Percentiles rank a stretch among this genome's conserved stretches.
These are phyloP conservation scores for Stratiomys singularior DNA, from an alignment of 2,888 invertebrate species.

Conservation along the genomic window DNA sequence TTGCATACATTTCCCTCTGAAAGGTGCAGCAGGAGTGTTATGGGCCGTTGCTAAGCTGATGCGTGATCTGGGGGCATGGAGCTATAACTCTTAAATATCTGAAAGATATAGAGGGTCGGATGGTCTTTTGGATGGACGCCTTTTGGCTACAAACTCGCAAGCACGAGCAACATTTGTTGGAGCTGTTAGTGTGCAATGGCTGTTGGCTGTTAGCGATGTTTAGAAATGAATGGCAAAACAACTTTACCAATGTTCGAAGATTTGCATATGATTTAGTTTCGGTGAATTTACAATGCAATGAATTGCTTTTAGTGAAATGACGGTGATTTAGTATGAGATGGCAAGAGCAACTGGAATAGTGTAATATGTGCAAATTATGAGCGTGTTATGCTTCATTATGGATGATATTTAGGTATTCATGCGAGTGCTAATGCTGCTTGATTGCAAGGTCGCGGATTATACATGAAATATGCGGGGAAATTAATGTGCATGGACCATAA, in stretches of 20 bases:
- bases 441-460: neutral
- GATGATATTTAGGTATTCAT: conserved; percentile 25
- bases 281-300: conserved; percentile 30
- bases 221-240: conserved; percentile 31
- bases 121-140: conserved; percentile 18
- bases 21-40: conserved; percentile 3
- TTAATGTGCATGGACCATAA: too few relatives aligned
- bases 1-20: conserved; percentile 30
- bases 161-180: neutral
- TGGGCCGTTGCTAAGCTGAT: neutral
- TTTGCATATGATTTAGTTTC: conserved; percentile 42
- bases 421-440: neutral
- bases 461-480: too few relatives aligned
- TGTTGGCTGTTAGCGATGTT: conserved; percentile 21
- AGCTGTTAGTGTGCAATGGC: neutral
- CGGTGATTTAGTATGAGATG: conserved; percentile 26
- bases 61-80: conserved; percentile 17
- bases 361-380: conserved; percentile 1
- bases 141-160: neutral
- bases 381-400: conserved; percentile 16
- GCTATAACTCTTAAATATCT: neutral
- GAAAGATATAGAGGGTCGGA: neutral
- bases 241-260: conserved; percentile 35
- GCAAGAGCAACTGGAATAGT: neutral
- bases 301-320: conserved; percentile 40